Evolutionary conservation across 2,113 vertebrate genomes (phyloP).

Genomic region (Bombycilla garrulus): DNA sequence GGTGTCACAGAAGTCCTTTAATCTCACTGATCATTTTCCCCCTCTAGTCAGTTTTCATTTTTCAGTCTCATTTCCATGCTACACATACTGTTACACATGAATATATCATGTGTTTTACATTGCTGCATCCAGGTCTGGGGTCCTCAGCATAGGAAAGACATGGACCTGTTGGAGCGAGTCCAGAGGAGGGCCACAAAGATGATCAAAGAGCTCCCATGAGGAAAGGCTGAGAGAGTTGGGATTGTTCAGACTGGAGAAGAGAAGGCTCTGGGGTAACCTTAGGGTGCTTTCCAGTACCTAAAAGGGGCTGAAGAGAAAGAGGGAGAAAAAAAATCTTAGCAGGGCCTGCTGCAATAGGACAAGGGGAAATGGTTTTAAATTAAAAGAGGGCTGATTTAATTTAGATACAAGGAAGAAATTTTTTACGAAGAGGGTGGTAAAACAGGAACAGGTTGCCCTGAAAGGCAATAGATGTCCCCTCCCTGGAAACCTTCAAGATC

Average conservation of each 20-base stretch:
- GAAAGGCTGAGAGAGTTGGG: not conserved
- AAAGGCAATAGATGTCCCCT: not conserved
- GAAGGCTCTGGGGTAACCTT: not conserved
- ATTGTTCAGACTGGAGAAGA: not conserved
- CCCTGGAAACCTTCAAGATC: not conserved
- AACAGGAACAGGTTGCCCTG: not conserved
- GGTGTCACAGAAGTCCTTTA: not conserved
- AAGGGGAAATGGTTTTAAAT: not conserved
- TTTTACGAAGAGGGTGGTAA: accelerated
- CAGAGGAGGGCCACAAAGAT: not conserved
- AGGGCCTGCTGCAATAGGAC: not conserved
- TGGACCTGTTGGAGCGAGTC: not conserved
- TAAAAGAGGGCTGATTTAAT: not conserved
- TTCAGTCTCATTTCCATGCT: not conserved
- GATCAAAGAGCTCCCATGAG: not conserved
- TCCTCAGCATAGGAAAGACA: not conserved
- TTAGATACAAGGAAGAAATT: not conserved
- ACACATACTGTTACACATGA: not conserved
- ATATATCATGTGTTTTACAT: accelerated
- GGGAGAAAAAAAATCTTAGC: not conserved
- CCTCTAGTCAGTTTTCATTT: not conserved
- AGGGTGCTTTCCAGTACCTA: not conserved
- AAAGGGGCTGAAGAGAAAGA: not conserved
- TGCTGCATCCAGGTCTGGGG: not conserved
- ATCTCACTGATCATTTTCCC: not conserved